Evolutionary conservation across 2,888 invertebrate species (phyloP).

Genomic region (Prosapia bicincta): DNA sequence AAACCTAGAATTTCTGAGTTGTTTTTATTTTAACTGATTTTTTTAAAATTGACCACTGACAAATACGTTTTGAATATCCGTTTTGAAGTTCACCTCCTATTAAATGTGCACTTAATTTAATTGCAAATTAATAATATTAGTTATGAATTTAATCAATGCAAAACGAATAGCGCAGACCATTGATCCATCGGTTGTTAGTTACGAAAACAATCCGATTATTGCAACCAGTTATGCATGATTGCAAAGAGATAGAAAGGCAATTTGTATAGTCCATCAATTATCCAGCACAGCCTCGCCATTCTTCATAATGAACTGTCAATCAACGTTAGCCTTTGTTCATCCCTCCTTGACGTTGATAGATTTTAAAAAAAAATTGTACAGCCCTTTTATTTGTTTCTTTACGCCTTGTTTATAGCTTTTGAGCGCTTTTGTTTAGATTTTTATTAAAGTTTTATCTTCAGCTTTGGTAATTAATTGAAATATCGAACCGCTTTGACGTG

Average conservation of each 20-base stretch:
- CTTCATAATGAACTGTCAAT: neutral
- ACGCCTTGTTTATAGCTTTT: neutral
- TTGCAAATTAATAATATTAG: no score
- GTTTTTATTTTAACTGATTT: no score
- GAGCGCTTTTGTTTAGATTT: neutral
- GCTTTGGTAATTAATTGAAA: neutral
- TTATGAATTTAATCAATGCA: no score
- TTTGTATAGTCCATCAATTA: neutral
- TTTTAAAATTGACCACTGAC: no score
- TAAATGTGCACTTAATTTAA: no score
- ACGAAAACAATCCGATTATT: neutral
- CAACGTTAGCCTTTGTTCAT: neutral
- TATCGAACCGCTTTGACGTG: neutral
- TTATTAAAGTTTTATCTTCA: neutral
- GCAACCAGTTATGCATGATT: neutral
- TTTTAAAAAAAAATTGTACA: neutral
- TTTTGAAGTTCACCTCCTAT: no score
- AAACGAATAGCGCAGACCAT: neutral
- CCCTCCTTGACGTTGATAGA: neutral
- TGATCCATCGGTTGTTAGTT: neutral
- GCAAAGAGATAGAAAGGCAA: neutral
- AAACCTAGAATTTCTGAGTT: no score
- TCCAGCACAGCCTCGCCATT: neutral
- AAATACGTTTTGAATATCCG: no score
- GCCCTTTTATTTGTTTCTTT: neutral